These are phyloP conservation scores for Phorcus lineatus DNA, from an alignment of 2,888 invertebrate genomes.

Conservation along the genomic window DNA sequence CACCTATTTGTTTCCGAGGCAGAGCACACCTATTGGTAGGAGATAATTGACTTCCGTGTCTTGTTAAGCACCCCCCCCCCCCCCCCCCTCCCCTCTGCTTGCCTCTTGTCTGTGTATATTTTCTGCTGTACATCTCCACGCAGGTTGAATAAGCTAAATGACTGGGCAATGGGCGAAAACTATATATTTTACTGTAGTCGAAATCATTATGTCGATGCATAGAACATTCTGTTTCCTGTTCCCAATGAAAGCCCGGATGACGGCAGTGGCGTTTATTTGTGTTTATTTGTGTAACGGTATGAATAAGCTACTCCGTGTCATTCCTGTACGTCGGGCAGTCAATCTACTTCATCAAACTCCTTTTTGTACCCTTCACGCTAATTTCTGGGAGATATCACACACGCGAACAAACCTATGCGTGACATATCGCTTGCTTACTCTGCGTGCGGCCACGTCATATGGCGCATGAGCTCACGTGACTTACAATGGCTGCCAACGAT, in stretches of 20 bases:
- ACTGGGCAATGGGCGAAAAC: not conserved
- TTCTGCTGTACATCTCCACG: not conserved
- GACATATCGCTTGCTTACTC: slow-evolving; percentile 1
- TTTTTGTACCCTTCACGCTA: slow-evolving; percentile 11
- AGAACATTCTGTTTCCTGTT: not conserved
- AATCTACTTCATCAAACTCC: slow-evolving; percentile 14
- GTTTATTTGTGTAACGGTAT: slow-evolving; percentile 9
- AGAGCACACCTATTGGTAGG: too few relatives aligned
- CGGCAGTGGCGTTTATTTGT: not conserved
- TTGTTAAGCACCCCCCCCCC: too few relatives aligned
- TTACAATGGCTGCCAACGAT: slow-evolving; percentile 15
- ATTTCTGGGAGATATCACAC: slow-evolving; percentile 12
- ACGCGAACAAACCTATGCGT: not conserved
- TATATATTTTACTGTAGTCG: too few relatives aligned
- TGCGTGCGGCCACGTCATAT: slow-evolving; percentile 23
- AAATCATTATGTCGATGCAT: not conserved
- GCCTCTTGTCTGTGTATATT: too few relatives aligned
- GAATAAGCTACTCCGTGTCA: slow-evolving; percentile 6
- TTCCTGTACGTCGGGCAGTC: not conserved
- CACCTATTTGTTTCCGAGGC: too few relatives aligned
- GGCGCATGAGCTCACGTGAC: slow-evolving; percentile 20
- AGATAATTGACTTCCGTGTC: too few relatives aligned
- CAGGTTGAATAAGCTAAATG: not conserved
- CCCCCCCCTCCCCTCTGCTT: too few relatives aligned
- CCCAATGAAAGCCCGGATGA: not conserved